These are phyloP conservation scores for Solenopsis invicta DNA, from an alignment of 1,140 invertebrate genomes.

Conservation along the genomic window DNA sequence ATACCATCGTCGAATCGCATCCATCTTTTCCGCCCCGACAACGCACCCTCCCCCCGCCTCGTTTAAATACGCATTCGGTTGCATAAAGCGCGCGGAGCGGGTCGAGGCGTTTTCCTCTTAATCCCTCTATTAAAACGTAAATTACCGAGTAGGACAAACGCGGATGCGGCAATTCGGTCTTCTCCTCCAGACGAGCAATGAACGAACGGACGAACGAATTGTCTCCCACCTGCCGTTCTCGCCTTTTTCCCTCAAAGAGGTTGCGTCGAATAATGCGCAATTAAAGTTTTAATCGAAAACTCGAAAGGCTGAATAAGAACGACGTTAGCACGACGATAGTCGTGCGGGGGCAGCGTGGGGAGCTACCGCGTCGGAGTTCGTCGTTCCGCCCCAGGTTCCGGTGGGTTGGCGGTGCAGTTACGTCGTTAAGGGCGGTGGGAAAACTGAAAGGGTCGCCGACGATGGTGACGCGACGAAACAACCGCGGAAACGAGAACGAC, in stretches of 20 bases:
- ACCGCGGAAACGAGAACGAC: slow-evolving; percentile 44
- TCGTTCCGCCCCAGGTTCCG: background rate
- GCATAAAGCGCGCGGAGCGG: background rate
- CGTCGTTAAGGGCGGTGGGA: slow-evolving; percentile 57
- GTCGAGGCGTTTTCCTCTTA: slow-evolving; percentile 28
- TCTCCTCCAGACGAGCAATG: slow-evolving; percentile 37
- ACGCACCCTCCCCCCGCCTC: background rate
- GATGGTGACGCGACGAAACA: slow-evolving; percentile 38
- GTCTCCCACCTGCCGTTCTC: background rate
- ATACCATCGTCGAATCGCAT: slow-evolving; percentile 67
- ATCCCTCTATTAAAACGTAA: slow-evolving; percentile 62
- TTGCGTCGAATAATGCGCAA: slow-evolving; percentile 72
- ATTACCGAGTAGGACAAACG: slow-evolving; percentile 53
- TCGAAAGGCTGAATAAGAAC: slow-evolving; percentile 58
- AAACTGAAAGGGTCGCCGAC: slow-evolving; percentile 48
- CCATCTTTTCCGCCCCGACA: slow-evolving; percentile 37
- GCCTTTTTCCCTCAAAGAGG: slow-evolving; percentile 41
- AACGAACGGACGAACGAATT: slow-evolving; percentile 60
- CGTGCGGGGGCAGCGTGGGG: background rate
- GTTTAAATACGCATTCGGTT: slow-evolving; percentile 54
- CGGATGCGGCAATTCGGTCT: slow-evolving; percentile 44
- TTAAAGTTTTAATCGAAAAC: slow-evolving; percentile 76
- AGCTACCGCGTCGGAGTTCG: slow-evolving; percentile 33
- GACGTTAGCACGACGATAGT: slow-evolving; percentile 36
- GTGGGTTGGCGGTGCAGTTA: slow-evolving; percentile 48